Percentiles rank a stretch among this genome's conserved stretches.
Conservation (phyloP, 2,888 invertebrate genomes). For the Hypsopygia costalis region DNA sequence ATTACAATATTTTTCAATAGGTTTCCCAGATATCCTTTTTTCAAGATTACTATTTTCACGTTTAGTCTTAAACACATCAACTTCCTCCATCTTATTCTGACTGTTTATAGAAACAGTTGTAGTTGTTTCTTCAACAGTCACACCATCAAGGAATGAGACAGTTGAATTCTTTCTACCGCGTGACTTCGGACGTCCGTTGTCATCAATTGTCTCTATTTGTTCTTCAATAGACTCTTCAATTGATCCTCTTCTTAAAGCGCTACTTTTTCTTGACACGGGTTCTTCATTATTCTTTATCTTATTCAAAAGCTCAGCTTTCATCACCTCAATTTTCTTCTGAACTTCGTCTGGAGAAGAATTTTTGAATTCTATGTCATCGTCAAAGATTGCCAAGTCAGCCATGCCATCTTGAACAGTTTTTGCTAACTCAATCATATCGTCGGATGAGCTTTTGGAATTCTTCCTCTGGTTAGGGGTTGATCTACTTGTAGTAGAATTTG, state of each 20-base stretch:
- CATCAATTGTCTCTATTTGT: slow-evolving; percentile 37
- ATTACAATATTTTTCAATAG: slow-evolving; percentile 65
- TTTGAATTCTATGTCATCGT: slow-evolving; percentile 44
- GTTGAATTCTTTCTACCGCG: slow-evolving; percentile 56
- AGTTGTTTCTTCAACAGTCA: slow-evolving; percentile 33
- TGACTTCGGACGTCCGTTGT: slow-evolving; percentile 54
- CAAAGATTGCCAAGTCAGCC: slow-evolving; percentile 65
- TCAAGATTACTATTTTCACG: slow-evolving; percentile 43
- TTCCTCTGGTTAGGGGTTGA: slow-evolving; percentile 55
- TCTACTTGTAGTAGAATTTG: slow-evolving; percentile 47
- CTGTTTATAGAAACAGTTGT: slow-evolving; percentile 35
- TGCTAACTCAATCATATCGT: slow-evolving; percentile 67
- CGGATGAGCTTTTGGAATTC: slow-evolving; percentile 43
- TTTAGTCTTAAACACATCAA: slow-evolving; percentile 24
- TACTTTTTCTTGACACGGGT: slow-evolving; percentile 44
- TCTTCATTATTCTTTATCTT: slow-evolving; percentile 62
- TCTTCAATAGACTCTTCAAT: slow-evolving; percentile 65
- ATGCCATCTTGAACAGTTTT: slow-evolving; percentile 80
- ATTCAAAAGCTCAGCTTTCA: slow-evolving; percentile 61
- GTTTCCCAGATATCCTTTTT: slow-evolving; percentile 44
- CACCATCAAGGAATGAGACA: slow-evolving; percentile 52
- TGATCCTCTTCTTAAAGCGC: slow-evolving; percentile 49
- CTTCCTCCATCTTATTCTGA: slow-evolving; percentile 29
- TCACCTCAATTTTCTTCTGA: slow-evolving; percentile 56
- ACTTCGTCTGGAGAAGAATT: slow-evolving; percentile 45